Conservation (phyloP, 2,888 invertebrate species). For the Rhagophthalmus giganteus region DNA sequence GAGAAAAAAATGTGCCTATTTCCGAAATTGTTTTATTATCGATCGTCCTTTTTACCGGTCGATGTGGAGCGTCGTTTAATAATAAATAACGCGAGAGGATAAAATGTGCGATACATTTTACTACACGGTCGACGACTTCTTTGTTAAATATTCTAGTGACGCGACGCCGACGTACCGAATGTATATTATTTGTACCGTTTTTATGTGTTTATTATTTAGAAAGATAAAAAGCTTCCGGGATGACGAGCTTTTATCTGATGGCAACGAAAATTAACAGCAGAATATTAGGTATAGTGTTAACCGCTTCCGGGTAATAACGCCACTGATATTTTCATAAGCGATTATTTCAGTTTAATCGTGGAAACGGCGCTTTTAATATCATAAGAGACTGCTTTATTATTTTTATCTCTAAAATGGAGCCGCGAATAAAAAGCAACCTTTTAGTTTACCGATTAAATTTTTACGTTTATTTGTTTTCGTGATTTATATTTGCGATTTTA, state of each 20-base stretch:
- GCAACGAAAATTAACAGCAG: conserved; percentile 40
- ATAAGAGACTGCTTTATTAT: conserved; percentile 52
- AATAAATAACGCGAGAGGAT: too few species aligned
- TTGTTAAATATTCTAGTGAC: background rate
- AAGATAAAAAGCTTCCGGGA: conserved; percentile 14
- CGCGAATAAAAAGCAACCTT: conserved; percentile 46
- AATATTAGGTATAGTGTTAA: conserved; percentile 43
- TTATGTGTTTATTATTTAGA: background rate
- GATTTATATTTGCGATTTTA: conserved; percentile 26
- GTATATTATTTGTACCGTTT: background rate
- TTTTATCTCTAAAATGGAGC: conserved; percentile 47
- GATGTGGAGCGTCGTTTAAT: too few species aligned
- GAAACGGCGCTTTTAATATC: conserved; percentile 51
- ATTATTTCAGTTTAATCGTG: conserved; percentile 52
- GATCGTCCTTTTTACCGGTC: too few species aligned
- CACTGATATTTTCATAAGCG: conserved; percentile 52
- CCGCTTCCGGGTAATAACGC: conserved; percentile 45
- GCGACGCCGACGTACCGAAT: background rate
- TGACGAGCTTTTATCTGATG: conserved; percentile 25
- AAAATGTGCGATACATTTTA: too few species aligned
- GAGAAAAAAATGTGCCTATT: too few species aligned
- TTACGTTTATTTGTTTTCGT: conserved; percentile 38
- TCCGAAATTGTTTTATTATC: too few species aligned
- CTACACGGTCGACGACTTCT: background rate
- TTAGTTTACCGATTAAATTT: conserved; percentile 45